Evolutionary conservation across 2,888 invertebrate species (phyloP).

Genomic region (Leptopilina syphax): DNA sequence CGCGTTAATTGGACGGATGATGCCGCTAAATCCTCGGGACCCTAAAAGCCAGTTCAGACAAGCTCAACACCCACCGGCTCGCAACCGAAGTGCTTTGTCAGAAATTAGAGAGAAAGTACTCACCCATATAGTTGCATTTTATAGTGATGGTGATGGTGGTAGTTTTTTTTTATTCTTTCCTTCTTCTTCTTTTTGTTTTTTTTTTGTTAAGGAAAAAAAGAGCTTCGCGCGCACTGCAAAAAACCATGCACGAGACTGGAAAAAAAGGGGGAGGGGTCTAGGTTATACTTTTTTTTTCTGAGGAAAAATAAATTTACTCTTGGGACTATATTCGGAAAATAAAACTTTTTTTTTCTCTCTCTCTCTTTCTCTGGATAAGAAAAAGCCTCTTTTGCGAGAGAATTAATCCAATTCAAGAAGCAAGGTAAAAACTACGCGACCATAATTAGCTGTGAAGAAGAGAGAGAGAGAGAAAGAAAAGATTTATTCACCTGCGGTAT

Average conservation of each 20-base stretch:
- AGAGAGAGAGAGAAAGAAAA: not conserved
- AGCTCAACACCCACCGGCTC: conserved; percentile 51
- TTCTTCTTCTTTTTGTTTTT: too few species aligned
- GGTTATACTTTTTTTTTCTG: not conserved
- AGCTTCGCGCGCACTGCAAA: not conserved
- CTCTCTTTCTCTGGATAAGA: not conserved
- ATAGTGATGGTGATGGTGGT: not conserved
- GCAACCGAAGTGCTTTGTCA: conserved; percentile 57
- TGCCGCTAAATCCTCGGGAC: conserved; percentile 65
- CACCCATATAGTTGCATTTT: conserved; percentile 20
- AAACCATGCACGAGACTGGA: not conserved
- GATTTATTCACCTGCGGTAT: not conserved
- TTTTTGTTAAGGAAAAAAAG: not conserved
- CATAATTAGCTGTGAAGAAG: not conserved
- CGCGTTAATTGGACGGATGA: conserved; percentile 69
- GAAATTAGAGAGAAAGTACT: conserved; percentile 65
- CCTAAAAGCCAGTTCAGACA: conserved; percentile 55
- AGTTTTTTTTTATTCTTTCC: too few species aligned
- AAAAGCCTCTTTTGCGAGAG: conserved; percentile 3
- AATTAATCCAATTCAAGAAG: conserved; percentile 35
- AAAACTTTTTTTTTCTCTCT: not conserved
- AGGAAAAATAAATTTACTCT: conserved; percentile 32
- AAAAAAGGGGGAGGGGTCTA: conserved; percentile 1
- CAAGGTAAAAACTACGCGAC: conserved; percentile 14
- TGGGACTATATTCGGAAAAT: conserved; percentile 18